phyloP scores from a whole-genome alignment of 2,888 invertebrate genomes.

The Brassicogethes aeneus region DNA sequence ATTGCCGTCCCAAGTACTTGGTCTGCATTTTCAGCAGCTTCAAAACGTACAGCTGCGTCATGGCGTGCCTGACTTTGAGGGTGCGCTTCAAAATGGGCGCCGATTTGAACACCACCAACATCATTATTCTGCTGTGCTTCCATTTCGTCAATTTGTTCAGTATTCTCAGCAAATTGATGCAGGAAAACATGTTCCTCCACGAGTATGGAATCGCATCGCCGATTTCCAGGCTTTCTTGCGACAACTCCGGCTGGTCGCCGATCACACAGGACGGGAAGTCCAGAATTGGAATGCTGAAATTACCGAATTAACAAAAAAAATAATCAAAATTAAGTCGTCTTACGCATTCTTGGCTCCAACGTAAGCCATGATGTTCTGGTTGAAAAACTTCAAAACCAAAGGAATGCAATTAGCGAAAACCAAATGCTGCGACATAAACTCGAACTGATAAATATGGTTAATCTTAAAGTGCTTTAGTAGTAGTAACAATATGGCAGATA shows the following conservation, averaged over 20 bases:
- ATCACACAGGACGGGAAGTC: constrained; percentile 96
- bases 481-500: constrained; percentile 80
- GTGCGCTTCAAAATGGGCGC: constrained; percentile 96
- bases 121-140: constrained; percentile 99
- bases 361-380: constrained; percentile 93
- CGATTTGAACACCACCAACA: constrained; percentile 99
- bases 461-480: constrained; percentile 94
- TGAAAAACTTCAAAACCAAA: constrained; percentile 94
- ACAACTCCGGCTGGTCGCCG: constrained; percentile 89
- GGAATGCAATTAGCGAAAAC: constrained; percentile 99
- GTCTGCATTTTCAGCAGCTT: constrained; percentile 99
- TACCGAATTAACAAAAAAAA: constrained; percentile 11
- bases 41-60: constrained; percentile 96
- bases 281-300: constrained; percentile 70
- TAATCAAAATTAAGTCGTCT: constrained; percentile 25
- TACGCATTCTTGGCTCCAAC: constrained; percentile 87
- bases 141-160: constrained; percentile 98
- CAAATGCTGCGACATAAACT: constrained; percentile 97
- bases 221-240: constrained; percentile 82
- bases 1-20: constrained; percentile 95
- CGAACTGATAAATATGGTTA: constrained; percentile 98
- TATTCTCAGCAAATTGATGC: constrained; percentile 91
- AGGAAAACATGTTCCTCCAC: constrained; percentile 97
- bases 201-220: constrained; percentile 80
- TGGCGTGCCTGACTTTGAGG: constrained; percentile 87